Evolutionary conservation across 2,797 vertebrate genomes (phyloP), one percentile per base, ranked within the genome.

Genomic region (Vireo griseus): DNA sequence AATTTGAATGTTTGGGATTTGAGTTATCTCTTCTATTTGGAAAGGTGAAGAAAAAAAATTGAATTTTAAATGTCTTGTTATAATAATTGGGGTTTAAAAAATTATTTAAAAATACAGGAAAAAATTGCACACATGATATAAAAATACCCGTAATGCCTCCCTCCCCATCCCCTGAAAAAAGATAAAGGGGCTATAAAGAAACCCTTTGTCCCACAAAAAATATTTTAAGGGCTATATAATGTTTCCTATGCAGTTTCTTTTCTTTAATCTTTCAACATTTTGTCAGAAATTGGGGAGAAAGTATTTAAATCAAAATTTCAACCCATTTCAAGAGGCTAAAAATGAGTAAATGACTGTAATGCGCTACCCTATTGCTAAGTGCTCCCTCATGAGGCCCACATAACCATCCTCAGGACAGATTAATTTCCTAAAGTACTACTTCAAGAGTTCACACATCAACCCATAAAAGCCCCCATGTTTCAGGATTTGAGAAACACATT

Each of bases 131-230:
- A 52, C 22, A 29, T 21, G 3, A 44, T 39, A 45, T 16, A 40
- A 58, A 31, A 35, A 65, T 58, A 24, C 12, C 9, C 2, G 6
- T 20, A 65, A 42, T 52, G 25, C 4, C 18, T 71, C 25, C 14
- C 18, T 65, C 45, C 13, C 4, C 4, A 35, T 3, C 5, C 4
- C 10, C 13, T 47, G 33, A 21, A 72, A 17, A 65, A 52, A 71
- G 16, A 16, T 16, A 50, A 90, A 58, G 3, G 13, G 29, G 9
- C 25, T 52, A 3, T 28, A 20, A 68, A 54, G 44, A 18, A 39
- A 1, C 0, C 5, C 5, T 45, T 71, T 45, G 17, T 39, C 6
- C 5, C 11, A 2, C 15, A 2, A 12, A 50, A 59, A 48, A 17
- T 25, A 22, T 40, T 71, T 26, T 9, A 45, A 16, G 15, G 10